Evolutionary conservation across 2,113 vertebrate genomes (phyloP).

Genomic region (Ifrita kowaldi): DNA sequence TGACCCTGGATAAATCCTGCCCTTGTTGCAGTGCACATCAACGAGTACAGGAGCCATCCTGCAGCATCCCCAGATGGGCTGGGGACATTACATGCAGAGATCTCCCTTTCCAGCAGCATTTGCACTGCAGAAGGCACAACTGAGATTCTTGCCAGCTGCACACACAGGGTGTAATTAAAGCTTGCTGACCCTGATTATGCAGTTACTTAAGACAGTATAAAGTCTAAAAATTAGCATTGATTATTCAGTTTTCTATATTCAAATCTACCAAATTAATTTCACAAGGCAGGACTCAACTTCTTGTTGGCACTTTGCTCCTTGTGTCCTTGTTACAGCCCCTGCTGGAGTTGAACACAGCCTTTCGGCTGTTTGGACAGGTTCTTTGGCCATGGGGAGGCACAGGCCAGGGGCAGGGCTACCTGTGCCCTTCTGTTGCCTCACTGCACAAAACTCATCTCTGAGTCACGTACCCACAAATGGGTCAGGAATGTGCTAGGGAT

Average conservation of each 20-base stretch:
- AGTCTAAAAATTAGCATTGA: neutral
- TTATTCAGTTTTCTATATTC: neutral
- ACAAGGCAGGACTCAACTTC: neutral
- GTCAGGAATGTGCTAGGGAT: neutral
- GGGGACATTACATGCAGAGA: rapidly evolving
- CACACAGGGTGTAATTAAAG: neutral
- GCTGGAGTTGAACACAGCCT: neutral
- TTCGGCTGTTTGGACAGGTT: neutral
- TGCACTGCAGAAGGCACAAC: neutral
- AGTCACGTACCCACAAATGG: neutral
- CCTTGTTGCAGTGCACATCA: neutral
- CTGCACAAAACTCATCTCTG: rapidly evolving
- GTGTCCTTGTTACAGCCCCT: neutral
- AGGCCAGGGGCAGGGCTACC: neutral
- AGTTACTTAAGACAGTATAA: neutral
- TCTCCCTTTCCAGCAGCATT: neutral
- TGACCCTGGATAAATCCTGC: neutral
- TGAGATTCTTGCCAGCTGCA: neutral
- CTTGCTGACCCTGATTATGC: neutral
- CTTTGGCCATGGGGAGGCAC: neutral
- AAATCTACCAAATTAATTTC: neutral
- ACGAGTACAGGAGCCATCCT: neutral
- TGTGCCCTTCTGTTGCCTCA: neutral
- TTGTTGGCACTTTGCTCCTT: neutral
- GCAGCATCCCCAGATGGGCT: neutral